Evolutionary conservation across 2,113 vertebrate genomes (phyloP).

Genomic region (Mus spicilegus): DNA sequence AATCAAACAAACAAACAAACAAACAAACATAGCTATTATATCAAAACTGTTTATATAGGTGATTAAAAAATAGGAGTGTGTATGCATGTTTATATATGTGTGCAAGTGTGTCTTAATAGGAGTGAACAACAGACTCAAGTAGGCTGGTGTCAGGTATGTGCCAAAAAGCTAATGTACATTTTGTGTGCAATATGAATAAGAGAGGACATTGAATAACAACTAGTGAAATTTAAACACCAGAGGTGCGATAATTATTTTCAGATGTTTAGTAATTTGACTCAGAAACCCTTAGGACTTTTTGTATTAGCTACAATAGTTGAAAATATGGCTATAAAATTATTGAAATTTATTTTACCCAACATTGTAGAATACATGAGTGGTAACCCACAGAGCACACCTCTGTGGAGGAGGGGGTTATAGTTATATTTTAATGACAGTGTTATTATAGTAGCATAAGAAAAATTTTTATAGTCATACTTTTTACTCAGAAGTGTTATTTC

Average conservation of each 20-base stretch:
- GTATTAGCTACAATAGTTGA: constrained; percentile 21
- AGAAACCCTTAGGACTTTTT: constrained; percentile 60
- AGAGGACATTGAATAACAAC: constrained; percentile 20
- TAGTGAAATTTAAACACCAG: constrained; percentile 51
- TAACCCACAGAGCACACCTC: constrained; percentile 40
- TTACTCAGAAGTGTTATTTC: constrained; percentile 48
- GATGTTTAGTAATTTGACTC: constrained; percentile 59
- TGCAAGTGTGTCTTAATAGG: not conserved
- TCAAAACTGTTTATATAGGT: not conserved
- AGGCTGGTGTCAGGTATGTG: constrained; percentile 8
- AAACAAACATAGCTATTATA: not conserved
- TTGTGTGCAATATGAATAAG: constrained; percentile 50
- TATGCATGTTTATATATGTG: not conserved
- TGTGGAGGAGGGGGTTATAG: constrained; percentile 32
- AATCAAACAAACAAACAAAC: constrained; percentile 26
- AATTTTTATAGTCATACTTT: constrained; percentile 37
- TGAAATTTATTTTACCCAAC: constrained; percentile 52
- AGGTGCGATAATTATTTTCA: constrained; percentile 49
- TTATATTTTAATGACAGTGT: constrained; percentile 49
- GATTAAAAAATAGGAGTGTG: not conserved
- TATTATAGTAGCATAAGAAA: constrained; percentile 44
- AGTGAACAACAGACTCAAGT: not conserved
- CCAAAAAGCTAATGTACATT: constrained; percentile 13
- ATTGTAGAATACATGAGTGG: constrained; percentile 23
- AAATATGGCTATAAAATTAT: constrained; percentile 40